Conservation (phyloP, 1,140 invertebrate genomes). For the Aphelenchoides fujianensis region DNA sequence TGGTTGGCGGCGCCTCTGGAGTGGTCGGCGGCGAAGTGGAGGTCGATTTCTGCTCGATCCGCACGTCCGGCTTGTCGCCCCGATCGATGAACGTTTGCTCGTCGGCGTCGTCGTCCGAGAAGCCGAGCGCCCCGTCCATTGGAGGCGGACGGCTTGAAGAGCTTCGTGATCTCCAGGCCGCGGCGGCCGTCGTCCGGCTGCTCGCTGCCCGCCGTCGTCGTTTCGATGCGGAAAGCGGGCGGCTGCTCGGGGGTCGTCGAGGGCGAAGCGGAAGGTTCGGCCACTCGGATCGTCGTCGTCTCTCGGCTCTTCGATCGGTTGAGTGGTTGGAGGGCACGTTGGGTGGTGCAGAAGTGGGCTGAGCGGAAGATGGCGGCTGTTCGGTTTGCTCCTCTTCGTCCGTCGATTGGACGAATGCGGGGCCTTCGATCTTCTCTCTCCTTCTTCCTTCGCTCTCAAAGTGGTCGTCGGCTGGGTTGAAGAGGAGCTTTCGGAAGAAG, state of each 20-base stretch:
- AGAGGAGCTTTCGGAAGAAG: background rate
- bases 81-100: background rate
- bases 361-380: too few relatives aligned
- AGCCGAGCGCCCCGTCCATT: background rate
- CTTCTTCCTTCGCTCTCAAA: background rate
- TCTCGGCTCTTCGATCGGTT: too few relatives aligned
- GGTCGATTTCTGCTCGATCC: background rate
- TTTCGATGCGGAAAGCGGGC: too few relatives aligned
- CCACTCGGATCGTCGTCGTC: too few relatives aligned
- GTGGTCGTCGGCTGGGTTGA: background rate
- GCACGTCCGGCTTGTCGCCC: background rate
- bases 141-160: background rate
- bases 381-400: too few relatives aligned
- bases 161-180: background rate
- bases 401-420: background rate
- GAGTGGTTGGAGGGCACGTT: background rate
- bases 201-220: too few relatives aligned
- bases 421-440: background rate
- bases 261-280: too few relatives aligned
- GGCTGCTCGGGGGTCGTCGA: too few relatives aligned
- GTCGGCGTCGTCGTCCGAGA: background rate
- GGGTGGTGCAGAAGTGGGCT: conserved; percentile 1
- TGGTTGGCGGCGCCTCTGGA: background rate
- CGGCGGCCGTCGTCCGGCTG: background rate
- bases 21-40: background rate